Conservation (phyloP, 2,113 vertebrate genomes). For the Amphiprion ocellaris region DNA sequence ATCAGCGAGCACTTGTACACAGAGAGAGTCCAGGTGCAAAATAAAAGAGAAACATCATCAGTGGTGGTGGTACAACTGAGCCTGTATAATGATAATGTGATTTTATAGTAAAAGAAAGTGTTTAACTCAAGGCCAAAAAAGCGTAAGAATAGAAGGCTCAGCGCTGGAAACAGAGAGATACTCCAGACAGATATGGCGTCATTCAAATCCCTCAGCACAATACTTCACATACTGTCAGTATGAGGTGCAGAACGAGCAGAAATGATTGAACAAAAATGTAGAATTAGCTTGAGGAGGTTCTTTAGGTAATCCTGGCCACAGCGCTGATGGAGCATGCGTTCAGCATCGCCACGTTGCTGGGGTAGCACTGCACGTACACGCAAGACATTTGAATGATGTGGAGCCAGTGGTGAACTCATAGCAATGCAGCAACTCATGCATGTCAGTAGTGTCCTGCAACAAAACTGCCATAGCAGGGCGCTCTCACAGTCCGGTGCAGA, state of each 20-base stretch:
- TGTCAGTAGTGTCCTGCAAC: conserved; percentile 68
- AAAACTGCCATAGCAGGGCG: conserved; percentile 73
- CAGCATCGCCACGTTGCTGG: conserved; percentile 68
- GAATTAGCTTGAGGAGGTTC: conserved; percentile 79
- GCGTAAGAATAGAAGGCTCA: conserved; percentile 1
- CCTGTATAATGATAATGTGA: conserved; percentile 28
- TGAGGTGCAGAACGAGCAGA: conserved; percentile 72
- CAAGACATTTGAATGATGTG: conserved; percentile 61
- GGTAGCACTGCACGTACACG: conserved; percentile 71
- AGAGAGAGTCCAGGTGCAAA: conserved; percentile 43
- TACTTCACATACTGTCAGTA: conserved; percentile 44
- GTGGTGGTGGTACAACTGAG: conserved; percentile 31
- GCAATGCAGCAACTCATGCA: conserved; percentile 83
- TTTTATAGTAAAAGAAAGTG: conserved; percentile 33
- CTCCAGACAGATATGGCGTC: conserved; percentile 80
- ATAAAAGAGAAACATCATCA: conserved; percentile 31
- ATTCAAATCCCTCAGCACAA: conserved; percentile 48
- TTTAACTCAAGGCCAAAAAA: conserved; percentile 21
- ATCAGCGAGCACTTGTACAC: conserved; percentile 33
- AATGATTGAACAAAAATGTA: conserved; percentile 56
- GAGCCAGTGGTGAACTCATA: conserved; percentile 61
- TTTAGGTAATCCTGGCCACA: conserved; percentile 79
- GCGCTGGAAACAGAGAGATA: conserved; percentile 50
- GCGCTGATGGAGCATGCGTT: conserved; percentile 78
- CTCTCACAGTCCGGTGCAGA: conserved; percentile 78